Evolutionary conservation across 2,888 invertebrate species (phyloP).

Genomic region (Bembecia ichneumoniformis): DNA sequence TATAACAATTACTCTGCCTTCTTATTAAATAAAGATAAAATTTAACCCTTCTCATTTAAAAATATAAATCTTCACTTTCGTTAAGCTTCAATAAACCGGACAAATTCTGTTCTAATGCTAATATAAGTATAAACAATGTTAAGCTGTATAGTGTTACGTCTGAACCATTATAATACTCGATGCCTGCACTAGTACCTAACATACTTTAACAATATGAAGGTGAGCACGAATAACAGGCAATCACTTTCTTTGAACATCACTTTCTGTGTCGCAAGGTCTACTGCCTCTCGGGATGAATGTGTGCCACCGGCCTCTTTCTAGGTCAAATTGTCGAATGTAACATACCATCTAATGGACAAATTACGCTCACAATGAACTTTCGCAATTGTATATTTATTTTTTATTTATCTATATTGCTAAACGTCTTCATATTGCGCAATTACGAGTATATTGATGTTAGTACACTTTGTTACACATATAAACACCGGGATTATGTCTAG

Average conservation of each 20-base stretch:
- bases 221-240: conserved; percentile 21
- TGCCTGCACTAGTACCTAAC: not conserved
- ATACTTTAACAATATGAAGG: not conserved
- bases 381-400: not conserved
- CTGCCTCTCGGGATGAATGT: conserved; percentile 9
- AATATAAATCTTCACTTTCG: too few species aligned
- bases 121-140: too few species aligned
- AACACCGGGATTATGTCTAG: too few species aligned
- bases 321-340: conserved; percentile 1
- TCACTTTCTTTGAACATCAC: conserved; percentile 38
- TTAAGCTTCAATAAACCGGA: too few species aligned
- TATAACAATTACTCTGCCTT: too few species aligned
- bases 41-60: too few species aligned
- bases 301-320: conserved; percentile 11
- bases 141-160: not conserved
- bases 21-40: too few species aligned
- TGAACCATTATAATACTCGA: not conserved
- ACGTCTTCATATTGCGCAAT: too few species aligned
- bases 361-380: not conserved
- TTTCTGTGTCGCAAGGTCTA: conserved; percentile 26
- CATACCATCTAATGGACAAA: not conserved
- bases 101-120: too few species aligned
- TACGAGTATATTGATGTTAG: too few species aligned
- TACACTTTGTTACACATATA: too few species aligned
- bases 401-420: not conserved